A percentile compares a stretch with the other conserved stretches of the same genome.
Conservation (phyloP, 2,888 invertebrate species). For the Onthophagus sagittarius region DNA sequence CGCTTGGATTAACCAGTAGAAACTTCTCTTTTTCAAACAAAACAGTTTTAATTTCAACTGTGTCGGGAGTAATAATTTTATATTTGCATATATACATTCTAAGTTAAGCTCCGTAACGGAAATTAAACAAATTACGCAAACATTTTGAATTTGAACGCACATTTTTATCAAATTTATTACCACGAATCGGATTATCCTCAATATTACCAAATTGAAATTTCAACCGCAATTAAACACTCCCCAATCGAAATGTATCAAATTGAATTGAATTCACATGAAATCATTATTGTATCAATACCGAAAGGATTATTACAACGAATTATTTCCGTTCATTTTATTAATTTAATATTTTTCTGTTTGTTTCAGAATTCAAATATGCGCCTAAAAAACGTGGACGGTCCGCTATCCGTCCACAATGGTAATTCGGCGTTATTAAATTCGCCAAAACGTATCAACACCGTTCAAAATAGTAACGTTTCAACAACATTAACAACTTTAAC, state of each 20-base stretch:
- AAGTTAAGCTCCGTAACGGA: neutral
- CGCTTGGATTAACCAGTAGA: neutral
- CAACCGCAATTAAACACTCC: neutral
- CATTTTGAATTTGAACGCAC: neutral
- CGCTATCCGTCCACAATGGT: constrained; percentile 45
- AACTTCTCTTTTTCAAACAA: too few species aligned
- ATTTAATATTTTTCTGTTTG: constrained; percentile 18
- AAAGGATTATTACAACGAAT: neutral
- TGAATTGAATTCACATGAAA: neutral
- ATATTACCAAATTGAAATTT: neutral
- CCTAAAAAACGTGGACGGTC: constrained; percentile 46
- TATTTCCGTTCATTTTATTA: neutral
- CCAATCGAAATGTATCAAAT: neutral
- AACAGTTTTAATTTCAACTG: neutral
- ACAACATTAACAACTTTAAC: constrained; percentile 9
- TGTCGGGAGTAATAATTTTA: neutral
- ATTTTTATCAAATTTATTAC: neutral
- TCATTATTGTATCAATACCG: neutral
- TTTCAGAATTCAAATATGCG: constrained; percentile 47
- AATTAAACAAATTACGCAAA: neutral
- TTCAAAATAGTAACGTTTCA: constrained; percentile 45
- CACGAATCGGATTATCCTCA: neutral
- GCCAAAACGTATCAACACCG: constrained; percentile 46
- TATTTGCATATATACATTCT: neutral
- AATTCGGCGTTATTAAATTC: constrained; percentile 43